phyloP scores from a whole-genome alignment of 2,113 vertebrate species.

The Gnathonemus longibarbis region DNA sequence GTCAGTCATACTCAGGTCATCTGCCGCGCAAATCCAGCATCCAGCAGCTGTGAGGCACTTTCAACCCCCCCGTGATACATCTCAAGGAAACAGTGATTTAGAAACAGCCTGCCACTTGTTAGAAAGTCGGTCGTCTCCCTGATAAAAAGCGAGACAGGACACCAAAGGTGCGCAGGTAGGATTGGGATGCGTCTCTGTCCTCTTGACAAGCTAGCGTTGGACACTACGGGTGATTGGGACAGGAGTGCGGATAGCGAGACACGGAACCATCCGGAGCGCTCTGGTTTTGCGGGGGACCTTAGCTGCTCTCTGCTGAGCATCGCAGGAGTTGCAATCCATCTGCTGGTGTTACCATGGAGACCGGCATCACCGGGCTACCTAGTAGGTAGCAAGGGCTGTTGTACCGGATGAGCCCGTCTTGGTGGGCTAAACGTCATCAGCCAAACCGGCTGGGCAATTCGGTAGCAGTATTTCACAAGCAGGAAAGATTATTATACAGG shows the following conservation, averaged over 20 bases:
- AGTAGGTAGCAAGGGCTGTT: slow-evolving; percentile 34
- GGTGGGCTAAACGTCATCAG: slow-evolving; percentile 33
- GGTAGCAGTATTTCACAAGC: neutral
- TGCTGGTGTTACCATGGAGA: slow-evolving; percentile 47
- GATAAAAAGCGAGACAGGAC: neutral
- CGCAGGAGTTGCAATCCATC: slow-evolving; percentile 39
- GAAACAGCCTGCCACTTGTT: neutral
- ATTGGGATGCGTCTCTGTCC: neutral
- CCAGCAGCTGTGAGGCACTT: neutral
- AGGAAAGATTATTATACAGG: neutral
- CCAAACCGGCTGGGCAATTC: neutral
- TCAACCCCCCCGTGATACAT: neutral
- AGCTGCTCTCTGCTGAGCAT: slow-evolving; percentile 32
- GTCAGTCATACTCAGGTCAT: neutral
- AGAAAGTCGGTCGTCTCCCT: neutral
- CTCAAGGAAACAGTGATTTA: neutral
- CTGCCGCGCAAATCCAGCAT: neutral
- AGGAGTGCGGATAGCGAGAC: slow-evolving; percentile 21
- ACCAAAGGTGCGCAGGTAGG: neutral
- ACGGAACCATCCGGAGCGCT: slow-evolving; percentile 21
- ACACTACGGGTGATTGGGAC: neutral
- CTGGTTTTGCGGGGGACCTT: slow-evolving; percentile 34
- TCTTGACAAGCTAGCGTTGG: neutral
- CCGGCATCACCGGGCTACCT: slow-evolving; percentile 44
- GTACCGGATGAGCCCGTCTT: slow-evolving; percentile 36